These are phyloP conservation scores for Oryzias celebensis DNA, from an alignment of 2,113 vertebrate genomes.

Conservation along the genomic window DNA sequence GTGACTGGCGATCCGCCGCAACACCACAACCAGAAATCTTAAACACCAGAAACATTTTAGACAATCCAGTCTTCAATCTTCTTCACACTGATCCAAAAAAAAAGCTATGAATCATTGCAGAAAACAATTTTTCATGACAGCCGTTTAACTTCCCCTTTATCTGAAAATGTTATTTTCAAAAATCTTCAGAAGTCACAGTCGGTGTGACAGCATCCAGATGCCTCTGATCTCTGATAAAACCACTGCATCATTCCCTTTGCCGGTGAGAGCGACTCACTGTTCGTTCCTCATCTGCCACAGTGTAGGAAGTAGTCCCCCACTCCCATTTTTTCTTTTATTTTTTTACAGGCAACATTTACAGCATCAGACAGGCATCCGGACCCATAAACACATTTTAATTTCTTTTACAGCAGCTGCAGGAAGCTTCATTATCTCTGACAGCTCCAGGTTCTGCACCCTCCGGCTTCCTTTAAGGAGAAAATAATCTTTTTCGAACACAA, in stretches of 20 bases:
- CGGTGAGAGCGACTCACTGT: constrained; percentile 20
- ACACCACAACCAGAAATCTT: no score
- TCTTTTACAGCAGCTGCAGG: constrained; percentile 31
- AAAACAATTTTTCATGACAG: no score
- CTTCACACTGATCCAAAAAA: background rate
- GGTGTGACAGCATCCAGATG: background rate
- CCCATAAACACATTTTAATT: constrained; percentile 59
- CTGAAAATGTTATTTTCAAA: background rate
- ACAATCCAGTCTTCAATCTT: no score
- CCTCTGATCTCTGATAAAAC: constrained; percentile 3
- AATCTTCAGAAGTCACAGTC: constrained; percentile 14
- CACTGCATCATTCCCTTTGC: constrained; percentile 5
- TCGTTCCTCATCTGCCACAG: constrained; percentile 25
- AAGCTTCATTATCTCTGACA: constrained; percentile 58
- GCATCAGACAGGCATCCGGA: constrained; percentile 52
- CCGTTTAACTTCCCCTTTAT: background rate
- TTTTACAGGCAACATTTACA: constrained; percentile 44
- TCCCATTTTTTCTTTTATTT: background rate
- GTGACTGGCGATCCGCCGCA: no score
- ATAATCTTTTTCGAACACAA: constrained; percentile 59
- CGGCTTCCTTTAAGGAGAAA: constrained; percentile 49
- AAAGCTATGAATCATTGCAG: background rate
- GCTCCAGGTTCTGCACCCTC: constrained; percentile 65
- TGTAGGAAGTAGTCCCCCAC: constrained; percentile 7
- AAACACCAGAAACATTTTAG: no score